Base-by-base conservation (phyloP, 2,113 vertebrate species). In the Rhegmatorhina hoffmannsi region DNA sequence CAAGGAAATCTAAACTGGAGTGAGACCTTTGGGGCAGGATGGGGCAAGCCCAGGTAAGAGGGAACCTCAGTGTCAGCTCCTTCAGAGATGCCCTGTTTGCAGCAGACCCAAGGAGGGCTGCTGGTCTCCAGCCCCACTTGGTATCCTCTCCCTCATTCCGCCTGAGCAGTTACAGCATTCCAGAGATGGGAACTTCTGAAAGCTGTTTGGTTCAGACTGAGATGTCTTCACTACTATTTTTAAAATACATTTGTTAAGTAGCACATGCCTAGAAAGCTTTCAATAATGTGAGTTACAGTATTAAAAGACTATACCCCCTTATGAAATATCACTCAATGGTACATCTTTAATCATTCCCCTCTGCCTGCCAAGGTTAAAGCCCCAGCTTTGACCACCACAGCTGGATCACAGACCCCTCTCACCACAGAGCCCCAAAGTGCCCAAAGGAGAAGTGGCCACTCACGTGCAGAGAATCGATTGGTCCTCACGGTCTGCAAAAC, bases 401-500 rank as follows among this genome's bases (percentile, higher is more conserved):
- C 13, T 69, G n/a, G 2, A 33, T 3, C 34, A 21, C 6, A 77
- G 55, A 26, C 9, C 14, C 55, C 47, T 50, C 34, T 47, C 53
- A n/a, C 25, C 34, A 21, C 6, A 77, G 55, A 26, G 8, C 14
- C 55, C 83, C 44, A 25, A 95, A 90, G 17, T 4, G 38, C 47
- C 33, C 52, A 62, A 11, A 36, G 12, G 26, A 82, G 23, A 78
- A 90, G 19, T 6, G n/a, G 64, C 89, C 92, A 99, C 99, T 99
- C 97, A 99, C 99, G 99, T 99, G 99, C 99, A 99, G 97, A 99
- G 99, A 98, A 99, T 99, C 25, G 99, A 99, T 96, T 99, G 99
- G 98, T 99, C 99, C 98, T 99, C 99, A 98, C 99, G 99, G 98
- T 99, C 99, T 99, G 98, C 78, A 97, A 98, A 97, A 92, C 82